Evolutionary conservation across 2,797 vertebrate species (phyloP), one percentile per base, ranked within the genome.

Genomic region (Falco columbarius): DNA sequence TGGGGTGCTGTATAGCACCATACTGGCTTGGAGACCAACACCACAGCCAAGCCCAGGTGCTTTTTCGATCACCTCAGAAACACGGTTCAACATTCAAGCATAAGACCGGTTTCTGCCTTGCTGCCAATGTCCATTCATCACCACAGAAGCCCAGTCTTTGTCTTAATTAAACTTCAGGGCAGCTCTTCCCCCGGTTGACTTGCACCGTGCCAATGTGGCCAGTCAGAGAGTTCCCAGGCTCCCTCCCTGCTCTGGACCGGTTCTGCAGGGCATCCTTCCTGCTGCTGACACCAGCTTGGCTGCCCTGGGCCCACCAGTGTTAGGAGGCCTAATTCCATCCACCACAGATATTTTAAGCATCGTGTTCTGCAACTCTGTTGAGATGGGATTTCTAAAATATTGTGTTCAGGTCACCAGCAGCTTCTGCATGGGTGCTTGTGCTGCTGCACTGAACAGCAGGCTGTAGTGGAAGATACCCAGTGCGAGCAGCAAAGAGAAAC

Each of bases 391-490:
- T 79, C 52, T 86, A 11, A 79, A 81, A 59, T 67, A 61, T 2
- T 1, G 0, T 10, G n/a, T 72, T 34, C 47, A 71, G 52, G 77
- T 54, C 62, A 36, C 21, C 51, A 79, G 38, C 24, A 81, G 18
- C 51, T 86, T 83, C 65, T 75, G 58, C 17, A 26, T 0, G 0
- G 20, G 4, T 27, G 22, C 16, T 66, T 0, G 0, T 26, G 70
- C 18, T 2, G 12, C 63, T 47, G 23, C 29, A 21, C 19, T 32
- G 49, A 81, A 10, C n/a, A n/a, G 29, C 2, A 6, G 62, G 44
- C 14, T 58, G 24, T 12, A 29, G 51, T 27, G 15, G 61, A 74
- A 85, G 59, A 62, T 9, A 26, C 27, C 68, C 1, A 0, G 18
- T 36, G 44, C 36, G 59, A 83, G 46, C 1, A 4, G 32, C 26